Conservation (phyloP, 2,113 vertebrate genomes). For the Lepus europaeus region DNA sequence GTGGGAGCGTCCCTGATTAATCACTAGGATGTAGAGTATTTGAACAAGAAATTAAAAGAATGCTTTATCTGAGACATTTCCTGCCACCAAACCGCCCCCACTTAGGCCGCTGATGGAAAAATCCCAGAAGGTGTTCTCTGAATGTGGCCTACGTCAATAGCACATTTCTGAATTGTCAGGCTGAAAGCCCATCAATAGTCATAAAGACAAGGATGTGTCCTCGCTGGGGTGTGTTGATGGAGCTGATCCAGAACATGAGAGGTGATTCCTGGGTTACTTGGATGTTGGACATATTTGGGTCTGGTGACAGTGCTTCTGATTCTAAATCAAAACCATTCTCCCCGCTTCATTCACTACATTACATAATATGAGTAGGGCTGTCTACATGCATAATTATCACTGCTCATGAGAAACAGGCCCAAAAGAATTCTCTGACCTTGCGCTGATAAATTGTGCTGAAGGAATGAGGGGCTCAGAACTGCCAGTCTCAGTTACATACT, state of each 20-base stretch:
- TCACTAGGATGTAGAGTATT: conserved; percentile 64
- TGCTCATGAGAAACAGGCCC: conserved; percentile 82
- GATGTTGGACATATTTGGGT: conserved; percentile 52
- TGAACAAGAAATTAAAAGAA: conserved; percentile 79
- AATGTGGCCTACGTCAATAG: conserved; percentile 72
- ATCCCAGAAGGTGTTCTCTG: conserved; percentile 60
- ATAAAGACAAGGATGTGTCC: conserved; percentile 72
- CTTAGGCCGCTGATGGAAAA: conserved; percentile 74
- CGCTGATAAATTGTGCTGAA: conserved; percentile 84
- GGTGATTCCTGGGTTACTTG: conserved; percentile 78
- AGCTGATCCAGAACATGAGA: conserved; percentile 80
- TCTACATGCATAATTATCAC: conserved; percentile 84
- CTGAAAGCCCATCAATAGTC: conserved; percentile 74
- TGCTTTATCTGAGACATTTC: conserved; percentile 82
- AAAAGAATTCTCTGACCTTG: conserved; percentile 82
- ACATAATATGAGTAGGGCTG: conserved; percentile 62
- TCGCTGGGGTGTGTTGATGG: conserved; percentile 74
- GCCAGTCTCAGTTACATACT: conserved; percentile 83
- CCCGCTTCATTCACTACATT: conserved; percentile 17
- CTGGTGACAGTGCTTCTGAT: conserved; percentile 62
- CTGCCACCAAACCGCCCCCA: conserved; percentile 76
- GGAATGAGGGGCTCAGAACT: conserved; percentile 84
- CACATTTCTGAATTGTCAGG: conserved; percentile 75
- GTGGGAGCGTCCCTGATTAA: conserved; percentile 77
- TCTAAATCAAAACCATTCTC: conserved; percentile 80